Base-by-base conservation (phyloP, 2,888 invertebrate genomes). In the Drosophila recens region DNA sequence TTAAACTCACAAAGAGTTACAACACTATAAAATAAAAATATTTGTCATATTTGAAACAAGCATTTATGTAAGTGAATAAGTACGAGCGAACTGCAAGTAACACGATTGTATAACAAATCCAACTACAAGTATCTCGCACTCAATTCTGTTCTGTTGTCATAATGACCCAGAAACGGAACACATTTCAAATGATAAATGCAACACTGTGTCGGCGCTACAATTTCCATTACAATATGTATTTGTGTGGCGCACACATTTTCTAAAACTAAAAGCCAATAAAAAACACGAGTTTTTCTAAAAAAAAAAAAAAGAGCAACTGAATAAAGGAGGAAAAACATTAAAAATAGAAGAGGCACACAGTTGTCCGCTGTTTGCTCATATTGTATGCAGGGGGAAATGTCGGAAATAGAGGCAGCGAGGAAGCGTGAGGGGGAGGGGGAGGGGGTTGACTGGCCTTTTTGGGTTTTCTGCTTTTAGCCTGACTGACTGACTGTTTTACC, bases 201-300 rank as follows among this genome's bases (percentile, higher is more conserved):
- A 65, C 69, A 57, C 38, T 64, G 76, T 71, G 43, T 43, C 68
- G 72, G 64, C 62, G 72, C 68, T 65, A 79, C 84, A 81, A 82
- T 82, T 82, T 82, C 82, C 84, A 84, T 76, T 82, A 72, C 79
- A 79, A 72, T 81, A 65, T 79, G 75, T 66, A 75, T 61, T 65
- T 64, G 54, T 64, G 74, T 61, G 68, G 56, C 59, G 59, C 62
- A 73, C 62, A 73, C 46, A 54, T 23, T 49, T 52, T 64, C 34
- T 45, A 17, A 49, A 74, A 62, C 74, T 75, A 74, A 74, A 75
- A 69, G 69, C 75, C 74, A 75, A 75, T 75, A 51, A 74, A 71
- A 72, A 62, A 30, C 71, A 34, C 49, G 40, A 69, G 27, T 38
- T 67, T 13, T 13, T n/a, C 46, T 34, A 10, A 51, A 72, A 57